Base-by-base conservation (phyloP, 2,888 invertebrate genomes). In the Spialia ferax region DNA sequence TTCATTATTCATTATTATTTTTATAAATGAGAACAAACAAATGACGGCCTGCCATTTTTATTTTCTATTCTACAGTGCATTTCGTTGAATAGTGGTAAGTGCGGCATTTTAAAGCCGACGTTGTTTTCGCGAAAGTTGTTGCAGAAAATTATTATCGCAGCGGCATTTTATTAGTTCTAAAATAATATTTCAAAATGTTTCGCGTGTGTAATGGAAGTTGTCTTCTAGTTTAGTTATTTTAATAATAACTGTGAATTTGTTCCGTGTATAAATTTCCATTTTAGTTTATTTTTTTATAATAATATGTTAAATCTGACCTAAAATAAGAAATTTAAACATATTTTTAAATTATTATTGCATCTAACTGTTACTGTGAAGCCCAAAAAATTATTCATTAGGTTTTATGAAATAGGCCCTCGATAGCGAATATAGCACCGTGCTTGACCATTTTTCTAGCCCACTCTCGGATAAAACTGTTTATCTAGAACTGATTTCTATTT, bases 1-100 rank as follows among this genome's bases (percentile, higher is more conserved):
- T 29, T 60, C 54, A 66, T 42, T 42, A 11, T 45, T 45, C 15
- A 60, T 60, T 60, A 65, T 65, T 57, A 63, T 63, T 65, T 65
- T 64, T 50, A 50, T 66, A 54, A 38, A 66, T 7, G n/a, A 54
- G 42, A 66, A 60, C 57, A 42, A 66, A 60, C 54, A 60, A 60
- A 66, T 54, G 59, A n/a, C 54, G n/a, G 6, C 22, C 15, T 42
- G 18, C 10, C 42, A 38, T 29, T 50, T 66, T 66, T 15, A 4
- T 57, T 56, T 65, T 35, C 26, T 57, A 50, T 15, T 55, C 15
- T n/a, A 54, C 52, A 54, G 22, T 55, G 45, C 38, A 38, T 38
- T 57, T 57, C 20, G 42, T 26, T 45, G 32, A 35, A 35, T 8
- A 45, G 35, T 15, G 56, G 23, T 15, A 15, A 59, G 59, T 23